Evolutionary conservation across 2,888 invertebrate genomes (phyloP), one percentile per base, ranked within the genome.

Genomic region (Folsomia candida): DNA sequence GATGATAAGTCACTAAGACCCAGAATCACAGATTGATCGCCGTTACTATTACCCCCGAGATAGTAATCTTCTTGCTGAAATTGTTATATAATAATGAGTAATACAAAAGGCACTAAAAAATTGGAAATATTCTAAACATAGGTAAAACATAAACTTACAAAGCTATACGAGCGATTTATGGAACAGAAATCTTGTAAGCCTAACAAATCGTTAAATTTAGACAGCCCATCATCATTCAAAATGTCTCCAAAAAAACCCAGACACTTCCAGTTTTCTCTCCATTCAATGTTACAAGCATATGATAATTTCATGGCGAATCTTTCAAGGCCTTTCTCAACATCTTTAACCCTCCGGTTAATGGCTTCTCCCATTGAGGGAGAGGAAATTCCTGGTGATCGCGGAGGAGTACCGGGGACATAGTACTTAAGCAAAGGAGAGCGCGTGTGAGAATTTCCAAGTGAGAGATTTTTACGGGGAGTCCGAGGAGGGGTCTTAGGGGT

Each of bases 241-340:
- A 97, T 85, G 83, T 97, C 91, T 0, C 91, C 87, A 83, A 92
- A 94, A 1, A 88, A 87, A 78, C 91, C 90, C 18, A 97, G 84
- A 82, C 97, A 97, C 4, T 90, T 89, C 97, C 97, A 97, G 84
- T 93, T 93, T 81, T 97, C 97, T 73, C 89, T 90, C 96, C 96
- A 97, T 11, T 88, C 87, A 0, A 93, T 86, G 67, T 89, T 86
- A 82, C 88, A 87, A 82, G 91, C 87, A 75, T 88, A 87, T 0
- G 93, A 92, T 76, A 91, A 82, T 76, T 86, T 85, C 81, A 91
- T 87, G 74, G 93, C 95, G 57, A 93, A 88, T 79, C 89, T 84
- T 83, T 97, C 96, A n/a, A 95, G 85, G 0, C 96, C 96, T 82
- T 95, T 96, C 70, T 91, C 89, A 29, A 89, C 87, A 82, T 96